Evolutionary conservation across 2,113 vertebrate genomes (phyloP).

Genomic region (Perccottus glenii): DNA sequence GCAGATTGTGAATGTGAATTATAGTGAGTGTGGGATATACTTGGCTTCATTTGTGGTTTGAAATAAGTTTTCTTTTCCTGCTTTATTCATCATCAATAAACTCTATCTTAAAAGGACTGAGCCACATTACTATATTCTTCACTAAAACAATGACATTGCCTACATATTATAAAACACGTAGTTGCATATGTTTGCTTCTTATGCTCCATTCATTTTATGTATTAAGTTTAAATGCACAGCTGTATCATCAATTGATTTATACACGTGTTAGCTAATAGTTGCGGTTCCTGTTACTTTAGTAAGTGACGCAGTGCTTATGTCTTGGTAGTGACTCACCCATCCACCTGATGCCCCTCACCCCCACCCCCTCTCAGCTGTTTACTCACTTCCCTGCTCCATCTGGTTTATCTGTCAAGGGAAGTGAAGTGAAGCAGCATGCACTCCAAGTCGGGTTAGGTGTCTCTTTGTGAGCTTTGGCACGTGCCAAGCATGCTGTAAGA

Average conservation of each 20-base stretch:
- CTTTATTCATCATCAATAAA: conserved; percentile 8
- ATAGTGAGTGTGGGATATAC: background rate
- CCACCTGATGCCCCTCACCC: conserved; percentile 35
- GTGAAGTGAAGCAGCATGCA: conserved; percentile 3
- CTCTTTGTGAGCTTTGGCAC: conserved; percentile 37
- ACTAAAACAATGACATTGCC: too few species aligned
- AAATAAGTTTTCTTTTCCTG: background rate
- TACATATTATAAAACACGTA: too few species aligned
- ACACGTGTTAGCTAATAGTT: background rate
- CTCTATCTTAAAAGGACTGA: background rate
- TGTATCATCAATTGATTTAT: too few species aligned
- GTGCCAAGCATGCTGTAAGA: conserved; percentile 18
- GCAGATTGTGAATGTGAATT: background rate
- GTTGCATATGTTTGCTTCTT: too few species aligned
- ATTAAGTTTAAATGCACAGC: too few species aligned
- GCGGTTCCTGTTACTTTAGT: background rate
- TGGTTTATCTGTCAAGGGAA: conserved; percentile 55
- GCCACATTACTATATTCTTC: too few species aligned
- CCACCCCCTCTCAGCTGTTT: conserved; percentile 37
- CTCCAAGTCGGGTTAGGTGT: conserved; percentile 35
- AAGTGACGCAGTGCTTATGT: conserved; percentile 19
- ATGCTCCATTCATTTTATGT: too few species aligned
- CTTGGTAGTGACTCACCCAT: conserved; percentile 39
- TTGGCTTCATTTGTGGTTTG: background rate
- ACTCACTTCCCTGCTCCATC: conserved; percentile 59